Conservation (phyloP, 2,888 invertebrate genomes). For the Trissonchulus sp. region DNA sequence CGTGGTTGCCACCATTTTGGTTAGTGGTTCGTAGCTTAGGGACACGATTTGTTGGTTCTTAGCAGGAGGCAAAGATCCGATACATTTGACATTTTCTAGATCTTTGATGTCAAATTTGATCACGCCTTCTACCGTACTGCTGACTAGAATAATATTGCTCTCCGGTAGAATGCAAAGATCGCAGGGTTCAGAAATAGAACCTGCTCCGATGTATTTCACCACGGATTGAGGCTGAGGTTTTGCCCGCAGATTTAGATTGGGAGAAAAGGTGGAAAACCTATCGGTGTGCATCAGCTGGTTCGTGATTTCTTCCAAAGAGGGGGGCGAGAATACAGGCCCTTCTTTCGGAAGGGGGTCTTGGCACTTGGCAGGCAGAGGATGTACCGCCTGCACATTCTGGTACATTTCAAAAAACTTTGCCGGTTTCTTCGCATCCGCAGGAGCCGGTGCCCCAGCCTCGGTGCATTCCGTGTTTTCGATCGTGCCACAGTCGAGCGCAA, state of each 20-base stretch:
- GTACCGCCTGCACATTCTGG: neutral
- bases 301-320: conserved; percentile 26
- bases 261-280: conserved; percentile 24
- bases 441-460: neutral
- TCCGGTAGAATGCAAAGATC: conserved; percentile 30
- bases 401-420: neutral
- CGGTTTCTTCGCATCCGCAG: conserved; percentile 5
- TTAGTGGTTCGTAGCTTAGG: neutral
- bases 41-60: neutral
- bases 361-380: conserved; percentile 8
- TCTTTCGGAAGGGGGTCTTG: conserved; percentile 24
- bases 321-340: conserved; percentile 29
- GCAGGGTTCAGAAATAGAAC: conserved; percentile 29
- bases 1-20: neutral
- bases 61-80: neutral
- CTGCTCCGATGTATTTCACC: conserved; percentile 30
- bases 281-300: conserved; percentile 14
- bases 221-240: conserved; percentile 12
- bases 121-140: conserved; percentile 23
- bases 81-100: neutral
- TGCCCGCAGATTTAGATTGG: conserved; percentile 15
- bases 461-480: neutral
- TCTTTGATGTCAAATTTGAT: conserved; percentile 22
- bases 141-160: conserved; percentile 25
- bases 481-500: conserved; percentile 16